Conservation (phyloP, 2,797 vertebrate species). For the Luscinia luscinia region DNA sequence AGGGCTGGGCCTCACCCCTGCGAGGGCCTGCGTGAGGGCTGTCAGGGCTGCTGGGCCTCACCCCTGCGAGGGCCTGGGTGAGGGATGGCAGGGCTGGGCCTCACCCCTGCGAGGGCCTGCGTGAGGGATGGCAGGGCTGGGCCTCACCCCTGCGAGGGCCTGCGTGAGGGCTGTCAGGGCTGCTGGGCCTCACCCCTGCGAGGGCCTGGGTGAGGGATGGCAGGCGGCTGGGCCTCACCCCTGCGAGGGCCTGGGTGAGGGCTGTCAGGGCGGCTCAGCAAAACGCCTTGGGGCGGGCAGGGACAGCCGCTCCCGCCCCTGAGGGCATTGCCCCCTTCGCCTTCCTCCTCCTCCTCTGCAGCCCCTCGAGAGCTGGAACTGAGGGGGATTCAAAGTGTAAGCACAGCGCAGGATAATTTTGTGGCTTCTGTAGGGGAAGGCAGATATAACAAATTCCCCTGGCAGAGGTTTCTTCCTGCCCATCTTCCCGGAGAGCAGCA, state of each 20-base stretch:
- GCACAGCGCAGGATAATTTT: not conserved
- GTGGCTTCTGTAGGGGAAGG: not conserved
- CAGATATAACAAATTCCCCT: not conserved
- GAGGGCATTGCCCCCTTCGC: too few species aligned
- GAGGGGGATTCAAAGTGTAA: not conserved
- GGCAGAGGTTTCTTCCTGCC: not conserved
- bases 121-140: not conserved
- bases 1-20: too few species aligned
- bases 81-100: too few species aligned
- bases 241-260: too few species aligned
- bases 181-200: too few species aligned
- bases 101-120: too few species aligned
- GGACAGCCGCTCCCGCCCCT: fast-evolving
- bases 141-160: fast-evolving
- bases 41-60: too few species aligned
- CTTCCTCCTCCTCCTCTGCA: not conserved
- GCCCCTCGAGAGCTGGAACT: not conserved
- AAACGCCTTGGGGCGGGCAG: not conserved
- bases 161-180: too few species aligned
- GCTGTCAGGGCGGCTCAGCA: not conserved
- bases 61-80: too few species aligned
- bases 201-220: too few species aligned
- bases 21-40: too few species aligned
- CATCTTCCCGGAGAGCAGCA: not conserved
- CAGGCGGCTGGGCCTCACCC: too few species aligned